Conservation (phyloP, 2,113 vertebrate genomes). For the Halichoeres trimaculatus region DNA sequence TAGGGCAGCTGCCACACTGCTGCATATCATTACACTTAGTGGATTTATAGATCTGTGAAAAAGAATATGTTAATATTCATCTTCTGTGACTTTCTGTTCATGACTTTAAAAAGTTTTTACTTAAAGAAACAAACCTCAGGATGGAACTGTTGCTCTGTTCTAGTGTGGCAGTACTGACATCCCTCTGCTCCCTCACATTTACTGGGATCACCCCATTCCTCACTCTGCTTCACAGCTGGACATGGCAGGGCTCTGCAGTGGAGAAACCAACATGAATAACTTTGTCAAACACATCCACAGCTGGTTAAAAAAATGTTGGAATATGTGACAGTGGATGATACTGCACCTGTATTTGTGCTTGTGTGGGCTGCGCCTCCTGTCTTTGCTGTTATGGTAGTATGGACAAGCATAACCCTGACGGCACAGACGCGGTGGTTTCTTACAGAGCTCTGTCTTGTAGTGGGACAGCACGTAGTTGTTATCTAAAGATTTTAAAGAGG, state of each 20-base stretch:
- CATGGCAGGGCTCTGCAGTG: slow-evolving; percentile 90
- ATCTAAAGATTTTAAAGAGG: slow-evolving; percentile 78
- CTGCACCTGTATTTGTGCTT: slow-evolving; percentile 97
- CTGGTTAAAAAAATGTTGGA: background rate
- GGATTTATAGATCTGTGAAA: slow-evolving; percentile 94
- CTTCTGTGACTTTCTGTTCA: background rate
- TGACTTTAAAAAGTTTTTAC: background rate
- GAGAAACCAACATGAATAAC: background rate
- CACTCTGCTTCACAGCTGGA: slow-evolving; percentile 96
- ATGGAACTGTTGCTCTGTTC: slow-evolving; percentile 98
- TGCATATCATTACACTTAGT: slow-evolving; percentile 99
- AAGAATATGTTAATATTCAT: background rate
- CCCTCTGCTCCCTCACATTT: slow-evolving; percentile 95
- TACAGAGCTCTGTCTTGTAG: slow-evolving; percentile 98
- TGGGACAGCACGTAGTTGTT: slow-evolving; percentile 95
- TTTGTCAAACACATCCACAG: background rate
- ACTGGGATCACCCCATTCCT: slow-evolving; percentile 98
- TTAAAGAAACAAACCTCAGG: slow-evolving; percentile 87
- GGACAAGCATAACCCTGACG: slow-evolving; percentile 98
- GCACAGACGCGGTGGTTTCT: slow-evolving; percentile 96
- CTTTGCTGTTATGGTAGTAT: slow-evolving; percentile 98
- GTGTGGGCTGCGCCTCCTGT: slow-evolving; percentile 94
- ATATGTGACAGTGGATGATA: background rate
- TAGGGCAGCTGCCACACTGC: slow-evolving; percentile 96
- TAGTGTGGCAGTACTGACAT: slow-evolving; percentile 97